phyloP scores from a whole-genome alignment of 2,888 invertebrate genomes.

The Thymelicus lineola region DNA sequence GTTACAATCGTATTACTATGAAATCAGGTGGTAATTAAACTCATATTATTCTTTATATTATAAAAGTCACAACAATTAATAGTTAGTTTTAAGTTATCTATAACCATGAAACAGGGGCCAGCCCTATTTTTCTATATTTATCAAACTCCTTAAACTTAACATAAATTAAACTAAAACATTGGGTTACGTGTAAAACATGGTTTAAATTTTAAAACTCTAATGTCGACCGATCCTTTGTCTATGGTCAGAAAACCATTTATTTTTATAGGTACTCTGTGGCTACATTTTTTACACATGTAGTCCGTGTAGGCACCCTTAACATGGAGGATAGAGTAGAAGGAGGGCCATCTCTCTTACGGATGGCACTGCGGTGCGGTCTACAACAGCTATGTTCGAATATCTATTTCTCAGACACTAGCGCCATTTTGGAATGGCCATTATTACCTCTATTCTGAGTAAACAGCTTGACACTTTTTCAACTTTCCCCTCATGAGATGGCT shows the following conservation, averaged over 20 bases:
- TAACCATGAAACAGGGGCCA: slow-evolving; percentile 72
- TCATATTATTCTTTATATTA: slow-evolving; percentile 61
- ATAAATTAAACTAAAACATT: slow-evolving; percentile 35
- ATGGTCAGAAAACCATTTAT: slow-evolving; percentile 8
- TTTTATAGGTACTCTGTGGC: background rate
- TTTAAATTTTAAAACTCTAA: background rate
- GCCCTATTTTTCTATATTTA: slow-evolving; percentile 69
- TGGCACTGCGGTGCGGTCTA: too few species aligned
- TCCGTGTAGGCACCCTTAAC: too few species aligned
- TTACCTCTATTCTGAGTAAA: too few species aligned
- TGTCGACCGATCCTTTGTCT: background rate
- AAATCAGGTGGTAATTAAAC: slow-evolving; percentile 67
- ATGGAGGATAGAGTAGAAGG: too few species aligned
- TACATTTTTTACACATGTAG: background rate
- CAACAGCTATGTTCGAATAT: too few species aligned
- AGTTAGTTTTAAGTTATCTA: slow-evolving; percentile 47
- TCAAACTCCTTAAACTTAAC: slow-evolving; percentile 52
- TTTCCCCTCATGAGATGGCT: too few species aligned
- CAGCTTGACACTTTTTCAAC: too few species aligned
- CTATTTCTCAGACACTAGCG: too few species aligned
- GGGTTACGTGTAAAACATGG: slow-evolving; percentile 23
- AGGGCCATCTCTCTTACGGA: too few species aligned
- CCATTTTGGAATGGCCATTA: too few species aligned
- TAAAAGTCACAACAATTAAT: slow-evolving; percentile 74
- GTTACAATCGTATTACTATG: slow-evolving; percentile 43